phyloP scores from a whole-genome alignment of 1,140 invertebrate species.

The Ganaspis sp. region DNA sequence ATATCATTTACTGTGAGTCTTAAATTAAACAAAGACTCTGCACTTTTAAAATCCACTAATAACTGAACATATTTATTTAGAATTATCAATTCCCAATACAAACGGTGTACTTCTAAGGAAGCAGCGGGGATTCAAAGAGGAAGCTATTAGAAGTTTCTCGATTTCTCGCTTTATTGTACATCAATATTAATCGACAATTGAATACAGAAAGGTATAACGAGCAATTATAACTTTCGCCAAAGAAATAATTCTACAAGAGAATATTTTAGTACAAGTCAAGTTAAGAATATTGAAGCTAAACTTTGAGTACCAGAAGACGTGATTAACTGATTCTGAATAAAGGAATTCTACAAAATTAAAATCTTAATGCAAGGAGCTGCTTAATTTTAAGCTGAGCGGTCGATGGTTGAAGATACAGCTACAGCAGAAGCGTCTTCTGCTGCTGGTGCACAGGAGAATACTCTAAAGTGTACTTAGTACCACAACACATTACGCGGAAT shows the following conservation, averaged over 20 bases:
- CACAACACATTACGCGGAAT: conserved; percentile 62
- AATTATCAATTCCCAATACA: no score
- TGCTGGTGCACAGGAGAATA: conserved; percentile 3
- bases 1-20: no score
- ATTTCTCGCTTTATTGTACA: background rate
- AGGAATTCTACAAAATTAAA: background rate
- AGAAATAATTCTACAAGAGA: background rate
- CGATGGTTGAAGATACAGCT: background rate
- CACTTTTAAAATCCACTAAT: background rate
- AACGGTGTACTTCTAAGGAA: background rate
- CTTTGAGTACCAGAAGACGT: no score
- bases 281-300: no score
- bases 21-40: no score
- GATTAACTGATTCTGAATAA: no score
- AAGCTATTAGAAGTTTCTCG: no score
- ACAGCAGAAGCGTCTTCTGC: background rate
- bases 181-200: background rate
- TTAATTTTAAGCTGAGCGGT: background rate
- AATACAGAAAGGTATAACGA: background rate
- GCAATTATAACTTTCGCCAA: background rate
- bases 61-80: no score
- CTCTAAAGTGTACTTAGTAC: conserved; percentile 29
- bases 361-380: background rate
- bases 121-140: no score
- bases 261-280: no score